Evolutionary conservation across 2,888 invertebrate species (phyloP), one percentile per base, ranked within the genome.

Genomic region (Dryococelus australis): DNA sequence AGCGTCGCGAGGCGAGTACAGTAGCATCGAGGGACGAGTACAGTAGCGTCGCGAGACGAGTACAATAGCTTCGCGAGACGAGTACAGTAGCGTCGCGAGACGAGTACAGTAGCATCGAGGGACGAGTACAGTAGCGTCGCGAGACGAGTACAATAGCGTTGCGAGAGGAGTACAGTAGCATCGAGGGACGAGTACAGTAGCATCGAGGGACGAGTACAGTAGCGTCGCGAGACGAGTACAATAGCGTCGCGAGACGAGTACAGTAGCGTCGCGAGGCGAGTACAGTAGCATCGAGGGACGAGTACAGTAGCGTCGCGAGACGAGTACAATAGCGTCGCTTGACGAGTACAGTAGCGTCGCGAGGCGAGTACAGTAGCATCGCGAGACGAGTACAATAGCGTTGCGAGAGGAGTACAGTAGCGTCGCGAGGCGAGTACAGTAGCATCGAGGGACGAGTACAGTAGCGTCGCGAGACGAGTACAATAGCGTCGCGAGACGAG

Each of bases 401-500:
- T 65, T n/a, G n/a, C n/a, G n/a, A n/a, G n/a, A 65, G 3, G 65
- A 65, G 65, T 65, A 65, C 65, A 8, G 65, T 65, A 65, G 65
- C 65, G 65, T 65, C 65, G n/a, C n/a, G n/a, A n/a, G n/a, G n/a
- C n/a, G n/a, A n/a, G n/a, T n/a, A n/a, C n/a, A n/a, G n/a, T n/a
- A n/a, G n/a, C n/a, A n/a, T n/a, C n/a, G n/a, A n/a, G n/a, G n/a
- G n/a, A 65, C n/a, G 65, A 65, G 65, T 65, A 65, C 65, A 8
- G 65, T 65, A 65, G 65, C 65, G 65, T 65, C 65, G n/a, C n/a
- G n/a, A n/a, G n/a, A 65, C n/a, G 65, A 65, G 65, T 65, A 65
- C 65, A 8, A 24, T 65, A 65, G 65, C 65, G 65, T 65, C 65
- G n/a, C n/a, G n/a, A n/a, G n/a, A 65, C n/a, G 65, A 65, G 65